Evolutionary conservation across 2,888 invertebrate species (phyloP), one percentile per base, ranked within the genome.

Genomic region (Sericinus montela): DNA sequence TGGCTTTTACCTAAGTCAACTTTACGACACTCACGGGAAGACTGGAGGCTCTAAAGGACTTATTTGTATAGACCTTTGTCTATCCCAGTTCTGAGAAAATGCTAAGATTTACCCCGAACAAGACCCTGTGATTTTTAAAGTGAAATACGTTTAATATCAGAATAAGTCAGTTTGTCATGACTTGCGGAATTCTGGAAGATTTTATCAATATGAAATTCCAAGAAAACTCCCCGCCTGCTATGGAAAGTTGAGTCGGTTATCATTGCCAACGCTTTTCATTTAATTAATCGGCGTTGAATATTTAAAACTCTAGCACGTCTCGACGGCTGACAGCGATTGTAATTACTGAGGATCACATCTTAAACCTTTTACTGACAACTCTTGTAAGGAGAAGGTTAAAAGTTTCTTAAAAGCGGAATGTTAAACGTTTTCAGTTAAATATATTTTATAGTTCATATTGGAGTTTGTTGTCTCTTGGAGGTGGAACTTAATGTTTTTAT

Each of bases 171-270:
- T 65, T 65, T 32, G 64, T 57, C 62, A 53, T 53, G 52, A 48
- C 54, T 54, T 54, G 55, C 57, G 60, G 59, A 67, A 67, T 69
- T 58, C 57, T 57, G 59, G 65, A 62, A 65, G 65, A 63, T 62
- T 61, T 62, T 59, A 62, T 65, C 62, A 65, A 72, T 70, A 71
- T 68, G 65, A 75, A 72, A 72, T 72, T 72, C 70, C 71, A 54
- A 60, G 66, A 57, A 52, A 58, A 55, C 57, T 52, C 50, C 58
- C 45, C 43, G 48, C 49, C 51, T 8, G 19, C 16, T 39, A 10
- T 36, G 32, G 32, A 40, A 45, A 35, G 48, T 54, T 43, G 43
- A 25, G 44, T 48, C 41, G 51, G 44, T 41, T 32, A 54, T 53
- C 58, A 50, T 57, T 63, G 63, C 49, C 47, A 55, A 66, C 68